Conservation (phyloP, 2,113 vertebrate species). For the Podocnemis expansa region DNA sequence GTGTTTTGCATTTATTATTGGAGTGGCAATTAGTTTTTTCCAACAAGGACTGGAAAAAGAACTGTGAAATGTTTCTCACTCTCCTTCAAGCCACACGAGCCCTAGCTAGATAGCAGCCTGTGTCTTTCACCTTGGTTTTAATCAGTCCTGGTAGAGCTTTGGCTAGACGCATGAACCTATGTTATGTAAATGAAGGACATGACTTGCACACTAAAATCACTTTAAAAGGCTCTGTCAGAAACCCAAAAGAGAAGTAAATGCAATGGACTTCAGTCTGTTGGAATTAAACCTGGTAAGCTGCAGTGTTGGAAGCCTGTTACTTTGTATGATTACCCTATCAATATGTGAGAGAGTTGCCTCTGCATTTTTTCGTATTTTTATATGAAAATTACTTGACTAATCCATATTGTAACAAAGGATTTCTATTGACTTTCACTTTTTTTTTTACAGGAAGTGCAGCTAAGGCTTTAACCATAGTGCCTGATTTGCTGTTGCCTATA, state of each 20-base stretch:
- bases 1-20: constrained; percentile 24
- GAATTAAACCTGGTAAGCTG: not conserved
- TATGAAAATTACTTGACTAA: not conserved
- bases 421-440: too few relatives aligned
- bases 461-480: not conserved
- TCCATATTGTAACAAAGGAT: not conserved
- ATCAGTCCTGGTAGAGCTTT: not conserved
- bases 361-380: not conserved
- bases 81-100: not conserved
- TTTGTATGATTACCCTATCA: not conserved
- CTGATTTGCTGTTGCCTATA: not conserved
- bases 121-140: not conserved
- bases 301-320: not conserved
- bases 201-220: not conserved
- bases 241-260: not conserved
- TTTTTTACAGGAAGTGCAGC: not conserved
- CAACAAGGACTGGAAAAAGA: constrained; percentile 6
- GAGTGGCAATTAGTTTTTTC: constrained; percentile 23
- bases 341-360: too few relatives aligned
- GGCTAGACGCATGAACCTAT: not conserved
- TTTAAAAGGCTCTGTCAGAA: not conserved
- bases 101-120: not conserved
- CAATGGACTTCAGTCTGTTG: not conserved
- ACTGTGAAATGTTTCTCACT: not conserved
- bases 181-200: not conserved